These are phyloP conservation scores for Ceratosolen solmsi DNA, from an alignment of 1,140 invertebrate species.

Conservation along the genomic window DNA sequence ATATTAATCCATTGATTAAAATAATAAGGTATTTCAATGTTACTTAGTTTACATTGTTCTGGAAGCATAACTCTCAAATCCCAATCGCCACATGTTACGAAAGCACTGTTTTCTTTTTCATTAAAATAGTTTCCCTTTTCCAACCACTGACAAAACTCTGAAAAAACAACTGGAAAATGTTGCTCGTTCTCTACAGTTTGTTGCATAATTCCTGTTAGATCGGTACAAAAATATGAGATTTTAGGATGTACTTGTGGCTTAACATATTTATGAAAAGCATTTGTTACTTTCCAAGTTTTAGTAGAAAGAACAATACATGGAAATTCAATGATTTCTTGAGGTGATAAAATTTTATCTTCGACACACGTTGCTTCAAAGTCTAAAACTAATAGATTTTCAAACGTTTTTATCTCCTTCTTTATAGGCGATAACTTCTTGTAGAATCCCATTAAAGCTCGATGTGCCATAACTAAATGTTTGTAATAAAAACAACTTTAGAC, in stretches of 20 bases:
- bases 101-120: slow-evolving; percentile 63
- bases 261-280: slow-evolving; percentile 78
- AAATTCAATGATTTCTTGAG: slow-evolving; percentile 81
- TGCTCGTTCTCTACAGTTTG: slow-evolving; percentile 64
- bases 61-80: slow-evolving; percentile 78
- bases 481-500: no score
- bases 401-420: slow-evolving; percentile 53
- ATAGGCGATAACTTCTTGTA: slow-evolving; percentile 26
- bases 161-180: slow-evolving; percentile 67
- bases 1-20: slow-evolving; percentile 78
- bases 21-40: slow-evolving; percentile 71
- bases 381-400: slow-evolving; percentile 75
- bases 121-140: slow-evolving; percentile 59
- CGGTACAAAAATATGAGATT: slow-evolving; percentile 76
- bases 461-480: slow-evolving; percentile 59
- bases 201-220: slow-evolving; percentile 74
- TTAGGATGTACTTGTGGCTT: slow-evolving; percentile 73
- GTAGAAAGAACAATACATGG: slow-evolving; percentile 77
- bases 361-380: slow-evolving; percentile 80
- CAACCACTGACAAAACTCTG: slow-evolving; percentile 67
- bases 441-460: slow-evolving; percentile 54
- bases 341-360: slow-evolving; percentile 52
- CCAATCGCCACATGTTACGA: slow-evolving; percentile 80
- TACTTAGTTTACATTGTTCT: slow-evolving; percentile 73
- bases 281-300: slow-evolving; percentile 73